A percentile compares a stretch with the other conserved stretches of the same genome.
These are phyloP conservation scores for Avahi laniger DNA, from an alignment of 2,797 vertebrate species.

Conservation along the genomic window DNA sequence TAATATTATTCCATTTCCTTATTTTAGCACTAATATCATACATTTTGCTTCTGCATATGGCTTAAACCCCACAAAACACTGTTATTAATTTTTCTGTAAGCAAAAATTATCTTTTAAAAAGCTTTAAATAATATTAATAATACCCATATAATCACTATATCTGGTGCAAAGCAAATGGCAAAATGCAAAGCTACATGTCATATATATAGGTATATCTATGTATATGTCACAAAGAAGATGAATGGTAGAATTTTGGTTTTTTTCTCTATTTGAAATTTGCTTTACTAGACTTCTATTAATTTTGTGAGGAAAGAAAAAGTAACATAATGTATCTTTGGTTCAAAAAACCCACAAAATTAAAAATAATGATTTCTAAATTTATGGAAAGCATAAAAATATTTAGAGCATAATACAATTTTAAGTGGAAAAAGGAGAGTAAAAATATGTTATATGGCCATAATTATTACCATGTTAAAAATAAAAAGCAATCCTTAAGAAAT, in stretches of 20 bases:
- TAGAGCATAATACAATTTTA: constrained; percentile 7
- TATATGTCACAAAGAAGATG: neutral
- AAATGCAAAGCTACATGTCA: neutral
- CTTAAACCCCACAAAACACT: neutral
- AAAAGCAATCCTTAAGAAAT: neutral
- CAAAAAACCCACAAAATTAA: neutral
- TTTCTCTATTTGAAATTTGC: neutral
- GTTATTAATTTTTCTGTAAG: neutral
- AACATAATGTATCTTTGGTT: neutral
- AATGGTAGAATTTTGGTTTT: neutral
- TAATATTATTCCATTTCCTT: neutral
- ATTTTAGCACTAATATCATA: neutral
- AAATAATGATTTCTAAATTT: constrained; percentile 25
- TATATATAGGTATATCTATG: neutral
- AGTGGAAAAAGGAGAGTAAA: constrained; percentile 19
- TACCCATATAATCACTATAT: neutral
- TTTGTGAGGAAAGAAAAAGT: neutral
- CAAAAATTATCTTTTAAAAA: constrained; percentile 11
- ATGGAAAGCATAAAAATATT: constrained; percentile 23
- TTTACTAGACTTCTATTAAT: neutral
- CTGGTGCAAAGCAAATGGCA: neutral
- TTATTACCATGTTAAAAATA: neutral
- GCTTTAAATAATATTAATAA: neutral
- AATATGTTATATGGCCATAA: neutral
- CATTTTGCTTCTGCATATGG: neutral